Evolutionary conservation across 2,888 invertebrate species (phyloP), one percentile per base, ranked within the genome.

Genomic region (Parnassius smintheus): DNA sequence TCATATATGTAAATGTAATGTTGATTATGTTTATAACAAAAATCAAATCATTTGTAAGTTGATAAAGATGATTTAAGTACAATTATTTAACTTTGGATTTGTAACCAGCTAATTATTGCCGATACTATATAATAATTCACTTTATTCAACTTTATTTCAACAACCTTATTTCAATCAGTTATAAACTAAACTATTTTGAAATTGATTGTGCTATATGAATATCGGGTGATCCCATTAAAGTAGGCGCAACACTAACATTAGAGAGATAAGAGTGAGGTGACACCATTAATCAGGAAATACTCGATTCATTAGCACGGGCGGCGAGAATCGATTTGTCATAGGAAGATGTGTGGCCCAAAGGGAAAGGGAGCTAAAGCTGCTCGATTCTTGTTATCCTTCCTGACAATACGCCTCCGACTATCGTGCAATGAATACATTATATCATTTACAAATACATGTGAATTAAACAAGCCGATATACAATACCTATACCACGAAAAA

Each of bases 271-370:
- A 74, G 72, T 69, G 75, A 74, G 82, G 83, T 83, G 82, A 82
- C 81, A 84, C 75, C 88, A 88, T 90, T 88, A 87, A 88, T 90
- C 89, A 88, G 83, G 70, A 74, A 79, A 75, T 82, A 76, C 77
- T 77, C 86, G 85, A 84, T 89, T 90, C 88, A 88, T 90, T 90
- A 88, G 79, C 72, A 73, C 77, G 72, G 68, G 71, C 68, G 68
- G 69, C 72, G 75, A 72, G 75, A 77, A 81, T 76, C 86, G 82
- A 89, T 89, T 88, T 87, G 89, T 89, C 89, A 88, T 85, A 82
- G 76, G 69, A 70, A 68, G 74, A 79, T 82, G 85, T 82, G 83
- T 82, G 82, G 80, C 76, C 78, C 64, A 55, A 55, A 54, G 48
- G 50, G 59, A 75, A 75, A 74, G 61, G 71, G 65, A 65, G 68